Evolutionary conservation across 1,140 invertebrate species (phyloP), one percentile per base, ranked within the genome.

Genomic region (Bombus confusus): DNA sequence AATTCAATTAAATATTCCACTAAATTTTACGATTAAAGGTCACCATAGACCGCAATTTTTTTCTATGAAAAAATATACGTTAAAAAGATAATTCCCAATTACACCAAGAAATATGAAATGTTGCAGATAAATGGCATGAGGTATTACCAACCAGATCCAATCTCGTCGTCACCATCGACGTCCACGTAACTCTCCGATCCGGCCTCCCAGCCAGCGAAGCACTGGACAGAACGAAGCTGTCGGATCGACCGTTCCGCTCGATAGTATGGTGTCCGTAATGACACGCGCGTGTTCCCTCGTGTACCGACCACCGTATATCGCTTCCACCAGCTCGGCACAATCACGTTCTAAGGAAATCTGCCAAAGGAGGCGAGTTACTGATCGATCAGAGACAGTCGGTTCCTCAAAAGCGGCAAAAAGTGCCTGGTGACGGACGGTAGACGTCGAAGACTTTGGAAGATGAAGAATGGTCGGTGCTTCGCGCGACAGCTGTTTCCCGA

Each of bases 61-160:
- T 59, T 28, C 18, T 52, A 8, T 22, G 6, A 52, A 52, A 22
- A 22, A 52, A 52, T 52, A 52, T 1, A 8, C 22, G 6, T 22
- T 52, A 52, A 52, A 1, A 8, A n/a, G 2, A 3, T 66, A 31
- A 34, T 66, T 34, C 15, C 9, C 2, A 68, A 28, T 4, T 25
- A 39, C 18, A 25, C 3, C 0, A 10, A 59, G n/a, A 31, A 62
- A 9, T 4, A 3, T 34, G 8, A 28, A n/a, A 39, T n/a, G 18
- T 96, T 96, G 10, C 95, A 97, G 97, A 97, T 97, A 96, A 97
- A 97, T 91, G 97, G 97, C 34, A 94, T 97, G 83, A 96, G 96
- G 93, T 97, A 97, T 95, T 97, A 97, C 94, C 97, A 97, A 87
- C 97, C 97, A 18, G 96, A 94, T 0, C 92, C 92, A 37, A 90